Evolutionary conservation across 2,113 vertebrate genomes (phyloP).

Genomic region (Marmota monax): DNA sequence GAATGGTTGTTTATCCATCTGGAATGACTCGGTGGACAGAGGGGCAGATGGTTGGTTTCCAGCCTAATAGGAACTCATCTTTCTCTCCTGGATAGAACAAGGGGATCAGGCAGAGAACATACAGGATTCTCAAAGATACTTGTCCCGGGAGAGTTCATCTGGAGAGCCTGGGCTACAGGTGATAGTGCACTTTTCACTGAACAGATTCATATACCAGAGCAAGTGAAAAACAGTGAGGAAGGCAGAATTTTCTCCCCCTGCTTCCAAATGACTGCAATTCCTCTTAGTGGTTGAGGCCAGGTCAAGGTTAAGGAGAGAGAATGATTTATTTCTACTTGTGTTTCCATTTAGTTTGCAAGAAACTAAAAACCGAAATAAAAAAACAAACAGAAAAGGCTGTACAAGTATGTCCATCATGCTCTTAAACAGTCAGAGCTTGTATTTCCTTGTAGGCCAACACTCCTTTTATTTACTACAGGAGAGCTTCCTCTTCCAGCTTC

Average conservation of each 20-base stretch:
- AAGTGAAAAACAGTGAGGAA: neutral
- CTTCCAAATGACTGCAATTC: neutral
- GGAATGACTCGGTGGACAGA: neutral
- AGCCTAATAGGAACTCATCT: neutral
- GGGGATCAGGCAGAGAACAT: neutral
- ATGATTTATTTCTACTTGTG: neutral
- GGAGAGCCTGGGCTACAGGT: neutral
- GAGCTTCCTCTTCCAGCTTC: neutral
- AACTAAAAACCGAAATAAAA: no score
- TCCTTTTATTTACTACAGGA: neutral
- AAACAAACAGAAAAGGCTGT: no score
- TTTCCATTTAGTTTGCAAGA: neutral
- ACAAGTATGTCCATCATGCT: neutral
- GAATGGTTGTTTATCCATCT: neutral
- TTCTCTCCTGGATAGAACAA: neutral
- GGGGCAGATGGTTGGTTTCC: no score
- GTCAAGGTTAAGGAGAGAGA: neutral
- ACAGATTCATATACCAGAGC: neutral
- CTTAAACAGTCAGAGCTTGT: neutral
- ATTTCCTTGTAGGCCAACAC: neutral
- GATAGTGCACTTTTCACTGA: neutral
- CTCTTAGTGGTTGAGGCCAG: neutral
- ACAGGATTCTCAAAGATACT: fast-evolving
- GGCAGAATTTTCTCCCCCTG: neutral
- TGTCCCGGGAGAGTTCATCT: neutral